Evolutionary conservation across 2,888 invertebrate genomes (phyloP).

Genomic region (Pachliopta kotzebuea): DNA sequence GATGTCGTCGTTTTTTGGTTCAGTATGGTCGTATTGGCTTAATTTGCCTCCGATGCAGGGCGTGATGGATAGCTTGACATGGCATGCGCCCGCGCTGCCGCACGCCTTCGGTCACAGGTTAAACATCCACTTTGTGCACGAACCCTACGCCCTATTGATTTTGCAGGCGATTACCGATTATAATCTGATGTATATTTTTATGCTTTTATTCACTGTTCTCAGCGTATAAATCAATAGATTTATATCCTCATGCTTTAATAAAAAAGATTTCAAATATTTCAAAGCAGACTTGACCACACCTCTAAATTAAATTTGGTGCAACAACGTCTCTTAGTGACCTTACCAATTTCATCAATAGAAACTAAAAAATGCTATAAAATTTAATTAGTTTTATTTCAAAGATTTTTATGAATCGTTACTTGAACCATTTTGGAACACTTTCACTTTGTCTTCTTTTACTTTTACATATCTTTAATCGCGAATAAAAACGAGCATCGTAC

Average conservation of each 20-base stretch:
- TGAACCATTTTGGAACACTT: neutral
- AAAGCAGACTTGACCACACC: no score
- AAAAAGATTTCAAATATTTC: no score
- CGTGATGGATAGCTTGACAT: constrained; percentile 72
- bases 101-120: constrained; percentile 69
- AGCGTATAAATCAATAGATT: neutral
- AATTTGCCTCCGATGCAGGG: constrained; percentile 70
- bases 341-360: no score
- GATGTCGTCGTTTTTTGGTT: constrained; percentile 46
- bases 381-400: no score
- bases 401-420: no score
- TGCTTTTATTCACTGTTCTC: constrained; percentile 15
- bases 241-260: neutral
- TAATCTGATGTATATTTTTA: constrained; percentile 53
- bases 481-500: constrained; percentile 40
- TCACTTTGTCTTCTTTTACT: neutral
- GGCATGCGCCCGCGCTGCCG: constrained; percentile 55
- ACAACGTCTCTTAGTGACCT: no score
- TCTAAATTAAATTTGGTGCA: no score
- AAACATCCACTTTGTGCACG: constrained; percentile 76
- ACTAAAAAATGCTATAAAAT: no score
- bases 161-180: constrained; percentile 64
- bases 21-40: constrained; percentile 50
- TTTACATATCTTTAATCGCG: neutral
- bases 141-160: constrained; percentile 72